These are phyloP conservation scores for Macrocentrus cingulum DNA, from an alignment of 1,140 invertebrate species.

Conservation along the genomic window DNA sequence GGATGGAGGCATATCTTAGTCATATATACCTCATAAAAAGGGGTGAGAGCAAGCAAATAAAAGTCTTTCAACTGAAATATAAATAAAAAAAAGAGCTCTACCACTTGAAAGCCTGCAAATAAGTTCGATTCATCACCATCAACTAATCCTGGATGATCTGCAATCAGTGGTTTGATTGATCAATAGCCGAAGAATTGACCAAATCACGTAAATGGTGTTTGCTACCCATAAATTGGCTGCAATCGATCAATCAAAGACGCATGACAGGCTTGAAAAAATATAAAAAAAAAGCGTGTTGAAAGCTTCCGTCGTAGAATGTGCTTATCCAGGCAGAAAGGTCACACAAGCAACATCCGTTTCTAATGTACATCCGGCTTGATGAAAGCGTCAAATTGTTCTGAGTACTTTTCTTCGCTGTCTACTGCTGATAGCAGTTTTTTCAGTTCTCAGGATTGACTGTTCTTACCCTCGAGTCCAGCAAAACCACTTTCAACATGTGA, in stretches of 20 bases:
- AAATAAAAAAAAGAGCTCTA: too few relatives aligned
- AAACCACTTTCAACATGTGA: constrained; percentile 35
- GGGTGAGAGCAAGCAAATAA: constrained; percentile 12
- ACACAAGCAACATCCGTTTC: constrained; percentile 46
- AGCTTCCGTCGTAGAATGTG: constrained; percentile 5
- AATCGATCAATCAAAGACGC: constrained; percentile 9
- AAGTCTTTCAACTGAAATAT: not conserved
- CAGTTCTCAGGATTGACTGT: constrained; percentile 1
- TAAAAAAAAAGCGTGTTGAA: constrained; percentile 3
- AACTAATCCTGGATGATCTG: too few relatives aligned
- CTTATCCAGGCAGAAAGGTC: constrained; percentile 32
- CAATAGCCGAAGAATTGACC: not conserved
- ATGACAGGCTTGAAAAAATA: not conserved
- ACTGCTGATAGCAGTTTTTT: constrained; percentile 1
- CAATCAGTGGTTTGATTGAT: too few relatives aligned
- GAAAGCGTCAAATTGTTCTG: constrained; percentile 21
- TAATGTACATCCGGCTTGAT: constrained; percentile 49
- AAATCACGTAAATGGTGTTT: not conserved
- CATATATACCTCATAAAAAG: too few relatives aligned
- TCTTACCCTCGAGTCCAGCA: constrained; percentile 18
- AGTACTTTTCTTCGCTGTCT: constrained; percentile 2
- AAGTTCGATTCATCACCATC: too few relatives aligned
- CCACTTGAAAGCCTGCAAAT: too few relatives aligned
- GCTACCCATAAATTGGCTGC: not conserved
- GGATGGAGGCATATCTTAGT: constrained; percentile 12